A percentile compares a stretch with the other conserved stretches of the same genome.
Evolutionary conservation across 2,888 invertebrate species (phyloP).

Genomic region (Lottia gigantea): DNA sequence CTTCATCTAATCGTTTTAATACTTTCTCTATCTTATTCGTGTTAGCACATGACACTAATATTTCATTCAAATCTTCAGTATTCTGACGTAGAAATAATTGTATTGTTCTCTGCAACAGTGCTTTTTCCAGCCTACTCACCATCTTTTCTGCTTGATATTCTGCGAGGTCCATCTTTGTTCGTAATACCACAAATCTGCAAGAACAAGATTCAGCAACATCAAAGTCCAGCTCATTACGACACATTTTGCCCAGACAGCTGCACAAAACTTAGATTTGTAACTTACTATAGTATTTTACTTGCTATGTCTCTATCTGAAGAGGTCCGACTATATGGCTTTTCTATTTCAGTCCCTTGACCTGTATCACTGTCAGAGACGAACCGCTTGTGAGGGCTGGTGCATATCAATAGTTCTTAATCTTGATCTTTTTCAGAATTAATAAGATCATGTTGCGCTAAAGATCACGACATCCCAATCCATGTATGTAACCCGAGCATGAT

Average conservation of each 20-base stretch:
- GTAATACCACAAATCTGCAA: constrained; percentile 47
- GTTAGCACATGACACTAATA: constrained; percentile 44
- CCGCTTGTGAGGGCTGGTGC: too few relatives aligned
- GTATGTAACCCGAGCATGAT: too few relatives aligned
- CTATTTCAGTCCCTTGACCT: too few relatives aligned
- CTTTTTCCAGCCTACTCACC: constrained; percentile 41
- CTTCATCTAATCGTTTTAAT: constrained; percentile 43
- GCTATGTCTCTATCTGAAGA: too few relatives aligned
- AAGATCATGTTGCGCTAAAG: too few relatives aligned
- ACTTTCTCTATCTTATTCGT: constrained; percentile 41
- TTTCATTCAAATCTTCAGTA: constrained; percentile 40
- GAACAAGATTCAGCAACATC: constrained; percentile 11
- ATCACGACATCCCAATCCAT: too few relatives aligned
- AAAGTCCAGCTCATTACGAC: background rate
- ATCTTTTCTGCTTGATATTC: constrained; percentile 43
- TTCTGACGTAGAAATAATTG: constrained; percentile 56
- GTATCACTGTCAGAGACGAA: too few relatives aligned
- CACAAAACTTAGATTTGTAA: too few relatives aligned
- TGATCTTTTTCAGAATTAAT: too few relatives aligned
- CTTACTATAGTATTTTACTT: too few relatives aligned
- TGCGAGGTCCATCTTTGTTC: constrained; percentile 41
- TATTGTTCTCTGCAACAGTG: constrained; percentile 40
- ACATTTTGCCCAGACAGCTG: background rate
- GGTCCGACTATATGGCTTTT: too few relatives aligned
- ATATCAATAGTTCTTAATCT: too few relatives aligned